A percentile compares a stretch with the other conserved stretches of the same genome.
phyloP scores from a whole-genome alignment of 30 jellyfish, hydroid and myxozoan species.

The Cassiopea andromeda region DNA sequence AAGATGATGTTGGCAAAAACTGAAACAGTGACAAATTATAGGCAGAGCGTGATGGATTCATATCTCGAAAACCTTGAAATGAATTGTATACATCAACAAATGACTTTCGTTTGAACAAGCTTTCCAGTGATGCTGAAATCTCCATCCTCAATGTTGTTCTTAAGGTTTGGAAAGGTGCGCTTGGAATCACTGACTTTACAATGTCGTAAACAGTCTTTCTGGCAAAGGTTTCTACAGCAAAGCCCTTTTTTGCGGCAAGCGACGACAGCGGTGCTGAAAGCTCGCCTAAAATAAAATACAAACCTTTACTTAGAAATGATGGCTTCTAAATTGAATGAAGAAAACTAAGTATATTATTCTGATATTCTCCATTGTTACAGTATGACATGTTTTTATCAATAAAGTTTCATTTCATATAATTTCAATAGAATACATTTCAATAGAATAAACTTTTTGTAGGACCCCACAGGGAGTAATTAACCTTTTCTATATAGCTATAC shows the following conservation, averaged over 20 bases:
- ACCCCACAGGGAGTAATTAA: too few species aligned
- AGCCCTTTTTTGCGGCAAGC: constrained; percentile 12
- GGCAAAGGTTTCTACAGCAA: neutral
- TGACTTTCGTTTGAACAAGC: constrained; percentile 11
- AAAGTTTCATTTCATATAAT: too few species aligned
- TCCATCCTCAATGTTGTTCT: too few species aligned
- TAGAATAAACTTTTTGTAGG: too few species aligned
- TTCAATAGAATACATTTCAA: too few species aligned
- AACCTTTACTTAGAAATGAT: too few species aligned
- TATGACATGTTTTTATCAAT: too few species aligned
- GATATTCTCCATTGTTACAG: too few species aligned
- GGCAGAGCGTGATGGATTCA: neutral
- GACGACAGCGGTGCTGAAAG: constrained; percentile 1
- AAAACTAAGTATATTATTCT: too few species aligned
- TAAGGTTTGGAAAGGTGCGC: neutral
- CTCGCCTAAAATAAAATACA: neutral
- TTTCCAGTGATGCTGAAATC: constrained; percentile 21
- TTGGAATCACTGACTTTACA: neutral
- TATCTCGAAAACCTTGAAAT: constrained; percentile 14
- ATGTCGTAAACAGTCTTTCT: constrained; percentile 14
- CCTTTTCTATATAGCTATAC: too few species aligned
- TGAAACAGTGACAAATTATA: neutral
- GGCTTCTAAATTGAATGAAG: too few species aligned
- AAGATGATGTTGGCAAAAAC: neutral
- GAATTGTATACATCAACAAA: constrained; percentile 10